phyloP scores from a whole-genome alignment of 1,140 invertebrate genomes.

The Macrotrachela quadricornifera region DNA sequence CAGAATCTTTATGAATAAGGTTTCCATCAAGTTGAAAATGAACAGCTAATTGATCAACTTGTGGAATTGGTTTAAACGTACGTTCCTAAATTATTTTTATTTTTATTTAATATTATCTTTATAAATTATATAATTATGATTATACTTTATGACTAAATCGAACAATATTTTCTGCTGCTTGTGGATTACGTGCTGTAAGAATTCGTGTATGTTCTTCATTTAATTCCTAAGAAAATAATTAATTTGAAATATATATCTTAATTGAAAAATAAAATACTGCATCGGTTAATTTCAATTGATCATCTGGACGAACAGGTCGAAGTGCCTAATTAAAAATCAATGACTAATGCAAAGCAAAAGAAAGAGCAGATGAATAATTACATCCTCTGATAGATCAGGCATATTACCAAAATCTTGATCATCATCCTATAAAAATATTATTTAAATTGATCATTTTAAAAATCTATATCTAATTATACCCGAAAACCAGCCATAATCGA shows the following conservation, averaged over 20 bases:
- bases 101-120: too few relatives aligned
- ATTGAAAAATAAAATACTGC: slow-evolving; percentile 13
- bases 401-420: too few relatives aligned
- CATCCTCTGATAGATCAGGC: too few relatives aligned
- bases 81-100: slow-evolving; percentile 15
- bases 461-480: too few relatives aligned
- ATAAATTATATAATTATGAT: background rate
- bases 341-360: too few relatives aligned
- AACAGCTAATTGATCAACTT: slow-evolving; percentile 29
- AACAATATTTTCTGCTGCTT: slow-evolving; percentile 35
- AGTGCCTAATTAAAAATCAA: too few relatives aligned
- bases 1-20: slow-evolving; percentile 28
- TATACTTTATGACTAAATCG: slow-evolving; percentile 30
- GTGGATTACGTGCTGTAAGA: slow-evolving; percentile 48
- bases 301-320: slow-evolving; percentile 16
- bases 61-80: slow-evolving; percentile 26
- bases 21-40: slow-evolving; percentile 31
- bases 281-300: slow-evolving; percentile 28
- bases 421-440: too few relatives aligned
- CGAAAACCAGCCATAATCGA: too few relatives aligned
- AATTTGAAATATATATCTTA: background rate
- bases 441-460: too few relatives aligned
- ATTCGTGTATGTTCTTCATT: slow-evolving; percentile 55
- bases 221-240: slow-evolving; percentile 39
- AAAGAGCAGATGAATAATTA: too few relatives aligned